A percentile compares a stretch with the other conserved stretches of the same genome.
Conservation (phyloP, 2,113 vertebrate genomes). For the Lepus timidus region DNA sequence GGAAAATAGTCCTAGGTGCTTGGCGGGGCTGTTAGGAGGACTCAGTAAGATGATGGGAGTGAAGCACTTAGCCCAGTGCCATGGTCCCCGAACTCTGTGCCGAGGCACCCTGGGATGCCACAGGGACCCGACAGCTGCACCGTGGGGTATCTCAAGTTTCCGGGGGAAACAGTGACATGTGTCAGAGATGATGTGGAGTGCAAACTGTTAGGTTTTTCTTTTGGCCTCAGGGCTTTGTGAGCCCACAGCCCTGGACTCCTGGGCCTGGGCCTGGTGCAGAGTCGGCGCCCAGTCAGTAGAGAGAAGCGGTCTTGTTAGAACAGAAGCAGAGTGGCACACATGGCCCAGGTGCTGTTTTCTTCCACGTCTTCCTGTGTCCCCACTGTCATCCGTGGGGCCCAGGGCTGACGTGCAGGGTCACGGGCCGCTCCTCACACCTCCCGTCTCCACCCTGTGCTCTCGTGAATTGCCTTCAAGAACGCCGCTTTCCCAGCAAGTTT, state of each 20-base stretch:
- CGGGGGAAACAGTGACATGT: not conserved
- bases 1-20: rapidly evolving
- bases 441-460: not conserved
- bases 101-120: not conserved
- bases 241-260: not conserved
- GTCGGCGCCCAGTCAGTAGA: rapidly evolving
- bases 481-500: not conserved
- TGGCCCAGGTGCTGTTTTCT: too few species aligned
- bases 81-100: not conserved
- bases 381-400: rapidly evolving
- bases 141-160: not conserved
- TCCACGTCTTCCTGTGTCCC: too few species aligned
- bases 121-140: not conserved
- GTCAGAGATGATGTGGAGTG: not conserved
- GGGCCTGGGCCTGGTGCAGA: not conserved
- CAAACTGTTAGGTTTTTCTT: not conserved
- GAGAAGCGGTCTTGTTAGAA: rapidly evolving
- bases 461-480: not conserved
- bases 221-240: not conserved
- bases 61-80: not conserved
- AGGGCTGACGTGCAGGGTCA: not conserved
- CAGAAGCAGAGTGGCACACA: not conserved
- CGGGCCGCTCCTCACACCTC: rapidly evolving
- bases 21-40: not conserved
- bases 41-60: not conserved